phyloP scores from a whole-genome alignment of 2,113 vertebrate genomes.

The Dinomys branickii region DNA sequence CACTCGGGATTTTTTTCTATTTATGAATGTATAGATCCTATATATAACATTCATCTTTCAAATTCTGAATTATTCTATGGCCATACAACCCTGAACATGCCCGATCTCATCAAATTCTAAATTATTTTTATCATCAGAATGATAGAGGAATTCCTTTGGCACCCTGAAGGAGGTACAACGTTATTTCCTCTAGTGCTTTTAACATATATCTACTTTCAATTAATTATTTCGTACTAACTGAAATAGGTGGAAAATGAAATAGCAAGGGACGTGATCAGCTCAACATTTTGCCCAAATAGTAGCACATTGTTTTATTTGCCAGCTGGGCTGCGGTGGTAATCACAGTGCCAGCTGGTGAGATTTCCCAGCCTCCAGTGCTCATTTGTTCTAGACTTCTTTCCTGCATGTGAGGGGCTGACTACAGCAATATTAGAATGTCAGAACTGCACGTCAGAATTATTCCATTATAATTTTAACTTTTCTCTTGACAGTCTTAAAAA shows the following conservation, averaged over 20 bases:
- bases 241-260: not conserved
- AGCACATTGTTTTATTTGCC: not conserved
- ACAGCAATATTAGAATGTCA: not conserved
- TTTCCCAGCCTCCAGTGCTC: not conserved
- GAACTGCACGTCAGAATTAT: not conserved
- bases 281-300: not conserved
- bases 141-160: not conserved
- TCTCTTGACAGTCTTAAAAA: not conserved
- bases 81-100: too few relatives aligned
- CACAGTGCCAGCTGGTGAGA: not conserved
- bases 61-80: conserved; percentile 25
- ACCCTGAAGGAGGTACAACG: not conserved
- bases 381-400: not conserved
- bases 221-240: conserved; percentile 18
- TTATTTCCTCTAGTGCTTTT: not conserved
- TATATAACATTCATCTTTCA: conserved; percentile 42
- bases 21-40: not conserved
- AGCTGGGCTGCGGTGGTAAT: not conserved
- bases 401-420: not conserved
- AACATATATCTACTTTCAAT: not conserved
- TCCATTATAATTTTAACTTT: not conserved
- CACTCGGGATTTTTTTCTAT: not conserved
- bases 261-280: not conserved
- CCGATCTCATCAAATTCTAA: conserved; percentile 3
- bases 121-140: conserved; percentile 17